phyloP scores from a whole-genome alignment of 2,797 vertebrate genomes.

The Discoglossus pictus region DNA sequence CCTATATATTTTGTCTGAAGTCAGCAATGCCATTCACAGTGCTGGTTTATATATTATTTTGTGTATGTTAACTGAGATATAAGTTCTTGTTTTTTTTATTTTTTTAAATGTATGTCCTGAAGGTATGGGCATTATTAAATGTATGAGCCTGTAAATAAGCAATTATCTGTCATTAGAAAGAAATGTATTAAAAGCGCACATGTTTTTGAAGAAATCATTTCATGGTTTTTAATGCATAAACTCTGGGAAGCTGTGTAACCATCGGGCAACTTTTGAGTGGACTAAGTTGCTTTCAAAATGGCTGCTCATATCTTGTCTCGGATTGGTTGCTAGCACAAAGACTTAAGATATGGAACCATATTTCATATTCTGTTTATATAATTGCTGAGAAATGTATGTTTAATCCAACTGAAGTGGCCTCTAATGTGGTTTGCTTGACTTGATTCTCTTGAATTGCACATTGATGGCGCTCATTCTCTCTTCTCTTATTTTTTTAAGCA shows the following conservation, averaged over 20 bases:
- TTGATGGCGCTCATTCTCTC: constrained; percentile 18
- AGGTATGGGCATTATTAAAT: constrained; percentile 39
- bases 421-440: constrained; percentile 34
- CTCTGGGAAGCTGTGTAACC: constrained; percentile 31
- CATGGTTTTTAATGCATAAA: constrained; percentile 36
- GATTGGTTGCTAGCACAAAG: constrained; percentile 23
- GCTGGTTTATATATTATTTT: neutral
- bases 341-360: constrained; percentile 27
- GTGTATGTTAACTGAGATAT: constrained; percentile 26
- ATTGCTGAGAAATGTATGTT: constrained; percentile 52
- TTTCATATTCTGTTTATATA: constrained; percentile 25
- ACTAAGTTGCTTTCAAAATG: constrained; percentile 22
- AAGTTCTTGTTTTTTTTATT: constrained; percentile 57
- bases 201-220: constrained; percentile 33
- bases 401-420: constrained; percentile 62
- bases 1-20: constrained; percentile 58
- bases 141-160: constrained; percentile 44
- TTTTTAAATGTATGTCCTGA: constrained; percentile 45
- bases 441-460: constrained; percentile 21
- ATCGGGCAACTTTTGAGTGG: constrained; percentile 16
- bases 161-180: constrained; percentile 35
- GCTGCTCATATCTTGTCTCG: constrained; percentile 24
- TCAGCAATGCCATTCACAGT: constrained; percentile 4
- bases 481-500: constrained; percentile 51
- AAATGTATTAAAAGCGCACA: constrained; percentile 42